These are phyloP conservation scores for Brachypterus glaber DNA, from an alignment of 2,888 invertebrate species.

Conservation along the genomic window DNA sequence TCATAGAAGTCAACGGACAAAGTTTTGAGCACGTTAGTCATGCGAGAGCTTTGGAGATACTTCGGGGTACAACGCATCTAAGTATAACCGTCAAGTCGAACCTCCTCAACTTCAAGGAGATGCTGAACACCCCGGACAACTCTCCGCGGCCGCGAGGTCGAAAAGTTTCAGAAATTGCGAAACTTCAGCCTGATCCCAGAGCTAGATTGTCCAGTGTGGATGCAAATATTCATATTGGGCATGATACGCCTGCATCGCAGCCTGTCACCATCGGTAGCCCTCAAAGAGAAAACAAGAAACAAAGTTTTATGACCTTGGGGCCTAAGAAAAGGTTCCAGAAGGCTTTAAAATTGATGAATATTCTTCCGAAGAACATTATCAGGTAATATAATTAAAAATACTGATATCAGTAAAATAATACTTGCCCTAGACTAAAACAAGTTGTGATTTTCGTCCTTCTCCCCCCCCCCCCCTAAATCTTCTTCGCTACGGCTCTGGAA, in stretches of 20 bases:
- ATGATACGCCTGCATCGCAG: conserved; percentile 42
- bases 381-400: too few relatives aligned
- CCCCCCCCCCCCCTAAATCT: too few relatives aligned
- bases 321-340: conserved; percentile 76
- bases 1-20: conserved; percentile 95
- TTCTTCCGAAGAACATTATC: conserved; percentile 75
- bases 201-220: conserved; percentile 75
- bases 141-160: conserved; percentile 63
- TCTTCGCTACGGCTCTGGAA: too few relatives aligned
- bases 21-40: conserved; percentile 91
- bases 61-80: conserved; percentile 89
- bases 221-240: conserved; percentile 34
- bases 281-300: conserved; percentile 50
- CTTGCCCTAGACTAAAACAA: too few relatives aligned
- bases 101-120: conserved; percentile 74
- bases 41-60: conserved; percentile 83
- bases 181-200: conserved; percentile 59
- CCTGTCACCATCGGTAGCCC: conserved; percentile 53
- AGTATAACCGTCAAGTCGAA: conserved; percentile 96
- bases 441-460: too few relatives aligned
- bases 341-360: conserved; percentile 81
- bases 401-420: too few relatives aligned
- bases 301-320: conserved; percentile 79
- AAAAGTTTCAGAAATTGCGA: conserved; percentile 49
- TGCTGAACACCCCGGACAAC: conserved; percentile 68